A percentile compares a stretch with the other conserved stretches of the same genome.
phyloP scores from a whole-genome alignment of 1,140 invertebrate genomes.

The Drosophila lacteicornis region DNA sequence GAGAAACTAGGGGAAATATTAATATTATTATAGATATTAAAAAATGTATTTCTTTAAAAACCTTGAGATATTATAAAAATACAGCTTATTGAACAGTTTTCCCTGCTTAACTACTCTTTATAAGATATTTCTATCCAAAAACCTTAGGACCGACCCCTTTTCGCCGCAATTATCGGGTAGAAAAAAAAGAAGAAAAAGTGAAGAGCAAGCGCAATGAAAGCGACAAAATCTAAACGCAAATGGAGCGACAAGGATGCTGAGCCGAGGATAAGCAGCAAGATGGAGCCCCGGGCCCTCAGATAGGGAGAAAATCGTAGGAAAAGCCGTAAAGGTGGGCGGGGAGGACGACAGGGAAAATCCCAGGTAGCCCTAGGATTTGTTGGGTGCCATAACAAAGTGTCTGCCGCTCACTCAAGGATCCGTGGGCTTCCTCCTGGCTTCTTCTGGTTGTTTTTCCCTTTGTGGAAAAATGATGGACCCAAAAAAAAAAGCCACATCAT shows the following conservation, averaged over 20 bases:
- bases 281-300: conserved; percentile 23
- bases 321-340: not conserved
- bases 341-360: conserved; percentile 25
- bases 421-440: conserved; percentile 7
- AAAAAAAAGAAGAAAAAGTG: conserved; percentile 9
- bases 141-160: not conserved
- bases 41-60: too few species aligned
- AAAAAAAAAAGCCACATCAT: conserved; percentile 47
- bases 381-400: conserved; percentile 55
- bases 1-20: not conserved
- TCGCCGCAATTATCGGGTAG: not conserved
- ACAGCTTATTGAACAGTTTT: not conserved
- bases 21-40: not conserved
- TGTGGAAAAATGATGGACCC: conserved; percentile 46
- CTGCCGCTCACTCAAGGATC: conserved; percentile 47
- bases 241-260: conserved; percentile 67
- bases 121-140: not conserved
- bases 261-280: conserved; percentile 43
- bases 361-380: conserved; percentile 50
- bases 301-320: not conserved
- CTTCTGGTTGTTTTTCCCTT: not conserved
- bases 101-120: too few species aligned
- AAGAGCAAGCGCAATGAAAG: conserved; percentile 33
- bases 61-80: too few species aligned
- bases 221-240: conserved; percentile 74